Conservation (phyloP, 2,797 vertebrate genomes). For the Crenichthys baileyi region DNA sequence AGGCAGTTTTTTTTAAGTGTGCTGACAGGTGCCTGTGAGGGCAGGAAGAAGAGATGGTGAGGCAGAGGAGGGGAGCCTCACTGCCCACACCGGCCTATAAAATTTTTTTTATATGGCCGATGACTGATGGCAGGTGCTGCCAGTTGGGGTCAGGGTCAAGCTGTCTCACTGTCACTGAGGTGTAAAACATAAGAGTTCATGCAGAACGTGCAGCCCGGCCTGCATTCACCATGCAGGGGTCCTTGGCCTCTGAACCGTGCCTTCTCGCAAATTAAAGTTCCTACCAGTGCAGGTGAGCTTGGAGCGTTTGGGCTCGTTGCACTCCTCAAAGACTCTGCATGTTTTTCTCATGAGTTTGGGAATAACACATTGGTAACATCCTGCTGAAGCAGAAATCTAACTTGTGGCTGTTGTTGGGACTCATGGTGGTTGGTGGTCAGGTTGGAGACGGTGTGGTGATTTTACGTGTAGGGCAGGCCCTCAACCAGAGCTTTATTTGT, state of each 20-base stretch:
- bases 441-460: constrained; percentile 42
- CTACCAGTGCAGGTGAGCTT: constrained; percentile 44
- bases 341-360: constrained; percentile 21
- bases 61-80: constrained; percentile 31
- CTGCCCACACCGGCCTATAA: constrained; percentile 68
- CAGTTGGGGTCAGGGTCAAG: constrained; percentile 68
- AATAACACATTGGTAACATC: constrained; percentile 3
- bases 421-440: constrained; percentile 37
- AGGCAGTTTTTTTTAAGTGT: constrained; percentile 58
- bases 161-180: constrained; percentile 66
- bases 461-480: constrained; percentile 42
- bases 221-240: constrained; percentile 18
- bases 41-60: constrained; percentile 30
- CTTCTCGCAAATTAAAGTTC: constrained; percentile 29
- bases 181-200: constrained; percentile 64
- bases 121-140: constrained; percentile 79
- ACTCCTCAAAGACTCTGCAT: background rate
- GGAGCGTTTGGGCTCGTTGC: constrained; percentile 1
- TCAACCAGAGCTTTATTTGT: constrained; percentile 61
- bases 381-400: constrained; percentile 33
- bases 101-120: constrained; percentile 83
- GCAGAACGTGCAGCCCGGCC: constrained; percentile 22
- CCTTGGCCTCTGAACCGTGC: constrained; percentile 5
- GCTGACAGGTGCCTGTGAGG: constrained; percentile 78
- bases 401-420: constrained; percentile 20